Percentiles rank a stretch among this genome's conserved stretches.
phyloP scores from a whole-genome alignment of 2,888 invertebrate species.

The Drosophila mayaguana region DNA sequence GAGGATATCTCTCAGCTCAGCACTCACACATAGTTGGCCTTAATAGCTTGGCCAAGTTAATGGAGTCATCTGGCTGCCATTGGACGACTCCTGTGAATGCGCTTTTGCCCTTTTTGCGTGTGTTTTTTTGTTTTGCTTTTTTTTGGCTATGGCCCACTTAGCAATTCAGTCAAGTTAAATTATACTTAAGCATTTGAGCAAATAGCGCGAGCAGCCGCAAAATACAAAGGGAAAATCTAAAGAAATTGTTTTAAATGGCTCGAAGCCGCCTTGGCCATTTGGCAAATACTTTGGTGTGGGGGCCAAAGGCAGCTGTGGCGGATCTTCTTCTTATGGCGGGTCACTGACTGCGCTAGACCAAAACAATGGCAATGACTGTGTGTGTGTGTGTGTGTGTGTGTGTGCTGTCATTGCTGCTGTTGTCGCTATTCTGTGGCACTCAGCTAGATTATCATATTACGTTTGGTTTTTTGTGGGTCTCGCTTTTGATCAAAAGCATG shows the following conservation, averaged over 20 bases:
- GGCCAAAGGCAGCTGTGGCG: no score
- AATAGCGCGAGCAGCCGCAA: slow-evolving; percentile 52
- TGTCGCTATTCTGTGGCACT: slow-evolving; percentile 57
- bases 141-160: not conserved
- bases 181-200: slow-evolving; percentile 59
- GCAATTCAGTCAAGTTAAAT: slow-evolving; percentile 43
- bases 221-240: slow-evolving; percentile 56
- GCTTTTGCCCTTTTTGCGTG: not conserved
- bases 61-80: slow-evolving; percentile 40
- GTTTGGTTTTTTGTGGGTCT: slow-evolving; percentile 55
- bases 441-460: slow-evolving; percentile 75
- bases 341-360: slow-evolving; percentile 31
- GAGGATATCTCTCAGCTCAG: no score
- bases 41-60: slow-evolving; percentile 7
- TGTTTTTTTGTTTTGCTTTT: not conserved
- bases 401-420: slow-evolving; percentile 8
- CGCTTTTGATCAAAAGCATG: slow-evolving; percentile 19
- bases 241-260: slow-evolving; percentile 62
- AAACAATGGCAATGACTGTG: not conserved
- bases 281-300: not conserved
- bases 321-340: slow-evolving; percentile 34
- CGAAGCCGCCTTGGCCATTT: slow-evolving; percentile 1
- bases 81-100: slow-evolving; percentile 23
- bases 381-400: slow-evolving; percentile 17
- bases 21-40: not conserved